phyloP scores from a whole-genome alignment of 2,113 vertebrate species.

The Corythornis madagascariensis region DNA sequence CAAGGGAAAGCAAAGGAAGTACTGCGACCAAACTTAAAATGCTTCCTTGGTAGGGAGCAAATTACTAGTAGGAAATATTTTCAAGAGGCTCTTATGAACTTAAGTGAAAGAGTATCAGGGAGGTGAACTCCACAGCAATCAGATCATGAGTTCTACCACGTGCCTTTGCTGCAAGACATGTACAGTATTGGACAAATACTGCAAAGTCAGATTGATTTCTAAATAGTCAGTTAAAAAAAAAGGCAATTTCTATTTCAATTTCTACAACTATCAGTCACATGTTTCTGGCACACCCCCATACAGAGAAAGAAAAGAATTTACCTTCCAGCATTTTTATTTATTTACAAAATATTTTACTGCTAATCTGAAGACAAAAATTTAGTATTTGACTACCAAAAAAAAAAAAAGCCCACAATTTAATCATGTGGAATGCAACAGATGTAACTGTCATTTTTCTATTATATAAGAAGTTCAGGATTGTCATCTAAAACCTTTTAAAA shows the following conservation, averaged over 20 bases:
- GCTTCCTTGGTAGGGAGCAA: background rate
- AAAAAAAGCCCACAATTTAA: conserved; percentile 17
- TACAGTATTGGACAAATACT: background rate
- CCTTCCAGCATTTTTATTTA: background rate
- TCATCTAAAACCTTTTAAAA: background rate
- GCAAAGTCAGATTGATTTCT: background rate
- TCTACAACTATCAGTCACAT: background rate
- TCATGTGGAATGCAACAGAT: conserved; percentile 44
- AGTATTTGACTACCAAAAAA: conserved; percentile 3
- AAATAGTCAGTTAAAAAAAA: background rate
- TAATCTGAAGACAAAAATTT: conserved; percentile 33
- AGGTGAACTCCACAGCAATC: background rate
- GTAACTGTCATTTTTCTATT: conserved; percentile 13
- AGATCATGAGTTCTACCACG: background rate
- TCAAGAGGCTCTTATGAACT: background rate
- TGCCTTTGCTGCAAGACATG: background rate
- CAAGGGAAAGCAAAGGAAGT: background rate
- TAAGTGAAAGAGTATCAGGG: background rate
- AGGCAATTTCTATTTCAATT: background rate
- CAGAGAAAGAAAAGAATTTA: background rate
- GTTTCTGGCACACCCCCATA: accelerated
- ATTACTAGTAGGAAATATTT: background rate
- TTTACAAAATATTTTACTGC: conserved; percentile 10
- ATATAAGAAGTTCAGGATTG: background rate
- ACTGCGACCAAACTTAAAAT: background rate